Evolutionary conservation across 1,140 invertebrate species (phyloP), one percentile per base, ranked within the genome.

Genomic region (Aphidius gifuensis): DNA sequence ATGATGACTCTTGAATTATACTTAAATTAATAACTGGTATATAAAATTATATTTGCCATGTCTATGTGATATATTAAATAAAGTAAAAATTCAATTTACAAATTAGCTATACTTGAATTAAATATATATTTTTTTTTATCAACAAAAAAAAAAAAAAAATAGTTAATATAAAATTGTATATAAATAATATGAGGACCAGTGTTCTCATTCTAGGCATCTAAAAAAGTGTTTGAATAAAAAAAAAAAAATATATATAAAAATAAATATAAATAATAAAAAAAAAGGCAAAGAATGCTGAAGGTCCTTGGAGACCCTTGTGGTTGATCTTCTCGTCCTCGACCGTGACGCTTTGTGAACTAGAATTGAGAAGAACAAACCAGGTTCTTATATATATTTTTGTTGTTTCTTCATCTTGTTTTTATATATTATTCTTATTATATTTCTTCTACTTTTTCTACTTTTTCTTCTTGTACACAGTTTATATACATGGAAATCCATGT

Each of bases 401-500:
- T 32, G 23, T 32, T 32, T 32, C 23, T 32, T 32, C 23, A 32
- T 32, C 23, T 32, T 32, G 23, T 32, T 32, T 4, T 32, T 32
- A 32, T 32, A 32, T 16, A 16, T 16, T 16, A 16, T 16, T 16
- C 16, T 16, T 16, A 16, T 16, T 16, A 16, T 16, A 16, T 16
- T 16, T 16, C 16, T 16, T 4, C 43, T 40, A 57, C 3, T 21
- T 11, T 32, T 9, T 16, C 48, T 6, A 49, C 44, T 11, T 47
- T 42, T 48, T 23, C 21, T 6, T 39, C 45, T 16, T 23, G 7
- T 11, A 46, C 45, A 6, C 44, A 11, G 7, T 1, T n/a, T 67
- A 70, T 74, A 68, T 68, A 67, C 67, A 68, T 68, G 67, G 67
- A 66, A 53, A 6, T 23, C 23, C 32, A 53, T 38, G 16, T 1